These are phyloP conservation scores for Diplodus puntazzo DNA, from an alignment of 2,797 vertebrate genomes.

Conservation along the genomic window DNA sequence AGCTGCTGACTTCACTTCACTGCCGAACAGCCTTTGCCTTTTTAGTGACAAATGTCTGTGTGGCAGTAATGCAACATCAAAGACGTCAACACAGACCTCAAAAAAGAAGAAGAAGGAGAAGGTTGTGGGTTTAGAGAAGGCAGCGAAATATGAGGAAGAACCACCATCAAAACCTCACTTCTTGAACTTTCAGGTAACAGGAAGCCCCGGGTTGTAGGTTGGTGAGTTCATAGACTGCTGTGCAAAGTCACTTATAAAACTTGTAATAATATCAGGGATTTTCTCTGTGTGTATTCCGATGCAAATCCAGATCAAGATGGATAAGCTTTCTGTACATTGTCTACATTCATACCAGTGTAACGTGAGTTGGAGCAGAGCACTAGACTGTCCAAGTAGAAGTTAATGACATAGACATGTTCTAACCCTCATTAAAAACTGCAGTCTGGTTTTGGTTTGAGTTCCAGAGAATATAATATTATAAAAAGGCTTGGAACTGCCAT, in stretches of 20 bases:
- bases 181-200: not conserved
- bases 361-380: not conserved
- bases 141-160: not conserved
- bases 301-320: not conserved
- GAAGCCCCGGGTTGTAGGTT: not conserved
- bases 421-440: not conserved
- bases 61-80: not conserved
- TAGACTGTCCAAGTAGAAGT: not conserved
- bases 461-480: not conserved
- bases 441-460: conserved; percentile 24
- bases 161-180: not conserved
- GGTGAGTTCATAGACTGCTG: not conserved
- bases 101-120: conserved; percentile 1
- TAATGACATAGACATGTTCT: not conserved
- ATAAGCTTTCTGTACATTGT: not conserved
- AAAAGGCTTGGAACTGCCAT: not conserved
- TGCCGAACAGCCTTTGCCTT: not conserved
- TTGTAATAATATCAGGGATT: not conserved
- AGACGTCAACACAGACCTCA: not conserved
- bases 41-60: not conserved
- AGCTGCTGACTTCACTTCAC: not conserved
- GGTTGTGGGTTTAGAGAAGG: not conserved
- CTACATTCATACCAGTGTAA: not conserved
- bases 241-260: not conserved
- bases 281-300: not conserved